phyloP scores from a whole-genome alignment of 2,113 vertebrate species.

The Eptesicus fuscus region DNA sequence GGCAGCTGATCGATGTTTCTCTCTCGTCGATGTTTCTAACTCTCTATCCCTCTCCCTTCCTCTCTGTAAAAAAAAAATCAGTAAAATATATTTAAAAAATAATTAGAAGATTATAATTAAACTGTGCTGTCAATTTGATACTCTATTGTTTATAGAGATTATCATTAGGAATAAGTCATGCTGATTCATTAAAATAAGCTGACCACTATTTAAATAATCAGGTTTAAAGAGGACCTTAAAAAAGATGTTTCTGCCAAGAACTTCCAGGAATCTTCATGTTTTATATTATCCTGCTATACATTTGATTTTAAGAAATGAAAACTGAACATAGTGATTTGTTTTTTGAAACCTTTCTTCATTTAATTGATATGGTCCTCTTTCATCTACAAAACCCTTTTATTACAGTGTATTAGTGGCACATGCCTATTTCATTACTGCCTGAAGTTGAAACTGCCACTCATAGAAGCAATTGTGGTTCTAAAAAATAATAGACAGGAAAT shows the following conservation, averaged over 20 bases:
- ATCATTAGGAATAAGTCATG: background rate
- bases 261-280: background rate
- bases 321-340: background rate
- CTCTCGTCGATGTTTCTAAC: too few species aligned
- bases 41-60: too few species aligned
- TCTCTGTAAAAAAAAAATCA: too few species aligned
- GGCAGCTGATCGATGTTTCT: too few species aligned
- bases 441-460: conserved; percentile 42
- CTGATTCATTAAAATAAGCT: background rate
- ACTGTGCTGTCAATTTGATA: background rate
- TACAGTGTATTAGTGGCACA: conserved; percentile 6
- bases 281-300: background rate
- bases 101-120: background rate
- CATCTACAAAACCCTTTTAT: conserved; percentile 46
- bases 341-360: background rate
- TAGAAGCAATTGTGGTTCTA: background rate
- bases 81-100: too few species aligned
- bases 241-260: background rate
- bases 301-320: background rate
- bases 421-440: conserved; percentile 35
- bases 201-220: background rate
- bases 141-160: background rate
- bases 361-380: conserved; percentile 41
- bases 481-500: conserved; percentile 49
- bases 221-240: background rate